These are phyloP conservation scores for Calameuta pallipes DNA, from an alignment of 2,888 invertebrate species.

Conservation along the genomic window DNA sequence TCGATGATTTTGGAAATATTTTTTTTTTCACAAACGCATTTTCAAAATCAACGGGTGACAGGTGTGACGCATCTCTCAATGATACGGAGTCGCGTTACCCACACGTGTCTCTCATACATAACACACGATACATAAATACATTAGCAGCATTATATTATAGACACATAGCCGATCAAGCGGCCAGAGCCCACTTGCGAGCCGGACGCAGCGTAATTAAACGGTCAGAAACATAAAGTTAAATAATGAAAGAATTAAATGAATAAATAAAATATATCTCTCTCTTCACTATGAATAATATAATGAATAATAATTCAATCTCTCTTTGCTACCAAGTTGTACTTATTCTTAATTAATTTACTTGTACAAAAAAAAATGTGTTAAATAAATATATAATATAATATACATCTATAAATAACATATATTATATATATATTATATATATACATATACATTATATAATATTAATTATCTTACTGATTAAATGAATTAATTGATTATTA, in stretches of 20 bases:
- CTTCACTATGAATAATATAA: conserved; percentile 62
- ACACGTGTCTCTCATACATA: neutral
- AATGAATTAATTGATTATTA: conserved; percentile 4
- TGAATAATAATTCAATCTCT: conserved; percentile 66
- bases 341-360: conserved; percentile 68
- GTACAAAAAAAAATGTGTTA: conserved; percentile 66
- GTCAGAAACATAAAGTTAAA: conserved; percentile 58
- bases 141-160: too few species aligned
- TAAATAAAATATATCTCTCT: conserved; percentile 38
- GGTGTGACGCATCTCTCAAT: too few species aligned
- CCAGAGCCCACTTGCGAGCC: conserved; percentile 34
- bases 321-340: conserved; percentile 68
- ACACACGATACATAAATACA: too few species aligned
- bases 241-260: conserved; percentile 51
- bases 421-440: conserved; percentile 37
- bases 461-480: conserved; percentile 51
- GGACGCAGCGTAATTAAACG: conserved; percentile 44
- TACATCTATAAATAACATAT: conserved; percentile 58
- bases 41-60: too few species aligned
- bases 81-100: neutral
- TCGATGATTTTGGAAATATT: too few species aligned
- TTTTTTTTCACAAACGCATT: neutral
- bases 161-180: neutral
- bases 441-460: conserved; percentile 35
- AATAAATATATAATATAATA: conserved; percentile 62